Conservation (phyloP, 92 coral and sea anemone species). For the Actinernus sp. region DNA sequence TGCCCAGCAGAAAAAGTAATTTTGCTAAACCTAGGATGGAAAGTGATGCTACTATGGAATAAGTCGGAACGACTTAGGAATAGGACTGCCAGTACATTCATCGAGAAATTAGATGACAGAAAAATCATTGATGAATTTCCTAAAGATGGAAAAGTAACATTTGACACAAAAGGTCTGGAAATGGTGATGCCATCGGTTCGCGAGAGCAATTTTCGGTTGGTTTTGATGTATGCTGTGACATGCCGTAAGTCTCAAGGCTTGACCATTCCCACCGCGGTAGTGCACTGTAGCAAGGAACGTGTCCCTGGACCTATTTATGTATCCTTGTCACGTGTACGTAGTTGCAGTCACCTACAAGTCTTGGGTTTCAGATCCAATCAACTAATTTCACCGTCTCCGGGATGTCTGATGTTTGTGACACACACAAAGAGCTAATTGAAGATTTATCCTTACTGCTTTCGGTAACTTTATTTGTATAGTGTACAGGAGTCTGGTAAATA, state of each 20-base stretch:
- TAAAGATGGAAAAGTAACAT: background rate
- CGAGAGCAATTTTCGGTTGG: slow-evolving; percentile 10
- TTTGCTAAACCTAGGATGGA: background rate
- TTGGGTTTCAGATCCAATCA: no score
- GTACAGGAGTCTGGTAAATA: no score
- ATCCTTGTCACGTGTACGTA: no score
- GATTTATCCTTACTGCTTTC: no score
- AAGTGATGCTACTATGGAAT: slow-evolving; percentile 8
- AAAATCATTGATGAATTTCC: slow-evolving; percentile 11
- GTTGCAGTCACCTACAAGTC: no score
- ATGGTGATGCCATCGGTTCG: slow-evolving; percentile 6
- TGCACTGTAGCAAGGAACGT: slow-evolving; percentile 25
- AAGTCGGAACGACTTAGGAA: no score
- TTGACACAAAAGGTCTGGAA: background rate
- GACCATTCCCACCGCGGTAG: no score
- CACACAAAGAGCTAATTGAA: slow-evolving; percentile 5
- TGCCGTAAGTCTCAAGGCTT: no score
- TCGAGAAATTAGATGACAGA: slow-evolving; percentile 7
- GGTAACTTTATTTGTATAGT: no score
- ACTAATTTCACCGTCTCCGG: no score
- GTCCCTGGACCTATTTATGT: slow-evolving; percentile 19
- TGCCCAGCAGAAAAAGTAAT: slow-evolving; percentile 6
- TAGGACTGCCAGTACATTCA: slow-evolving; percentile 4
- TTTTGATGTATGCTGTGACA: slow-evolving; percentile 15
- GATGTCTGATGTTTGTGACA: slow-evolving; percentile 4